phyloP scores from a whole-genome alignment of 2,113 vertebrate species.

The Callorhinus ursinus region DNA sequence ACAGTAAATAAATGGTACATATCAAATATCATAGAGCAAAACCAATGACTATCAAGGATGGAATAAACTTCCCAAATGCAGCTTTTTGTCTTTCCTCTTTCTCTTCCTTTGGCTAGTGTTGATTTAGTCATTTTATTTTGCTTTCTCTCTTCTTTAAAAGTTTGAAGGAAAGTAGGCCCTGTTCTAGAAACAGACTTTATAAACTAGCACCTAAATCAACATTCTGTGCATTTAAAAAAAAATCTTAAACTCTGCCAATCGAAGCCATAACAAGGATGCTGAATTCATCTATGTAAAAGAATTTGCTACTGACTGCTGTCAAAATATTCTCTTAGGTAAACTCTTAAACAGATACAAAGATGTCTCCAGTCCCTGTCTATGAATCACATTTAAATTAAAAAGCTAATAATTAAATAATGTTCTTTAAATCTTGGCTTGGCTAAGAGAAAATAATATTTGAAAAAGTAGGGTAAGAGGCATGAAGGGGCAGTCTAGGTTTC shows the following conservation, averaged over 20 bases:
- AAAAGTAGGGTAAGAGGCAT: neutral
- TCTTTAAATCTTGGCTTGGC: neutral
- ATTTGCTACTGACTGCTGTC: neutral
- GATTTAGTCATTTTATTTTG: neutral
- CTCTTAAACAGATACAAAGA: neutral
- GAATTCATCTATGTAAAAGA: neutral
- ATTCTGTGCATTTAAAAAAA: neutral
- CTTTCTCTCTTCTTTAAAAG: neutral
- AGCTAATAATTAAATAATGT: neutral
- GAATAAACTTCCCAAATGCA: neutral
- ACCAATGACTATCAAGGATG: neutral
- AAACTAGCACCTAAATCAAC: neutral
- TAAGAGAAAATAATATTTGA: neutral
- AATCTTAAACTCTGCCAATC: neutral
- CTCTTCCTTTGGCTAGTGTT: neutral
- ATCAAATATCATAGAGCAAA: neutral
- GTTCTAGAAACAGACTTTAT: neutral
- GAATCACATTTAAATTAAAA: constrained; percentile 13
- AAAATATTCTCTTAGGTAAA: neutral
- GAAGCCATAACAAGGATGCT: neutral
- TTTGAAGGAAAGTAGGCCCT: neutral
- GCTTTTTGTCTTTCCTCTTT: neutral
- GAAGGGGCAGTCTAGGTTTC: neutral
- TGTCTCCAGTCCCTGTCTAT: neutral
- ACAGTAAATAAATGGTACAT: neutral